A percentile compares a stretch with the other conserved stretches of the same genome.
phyloP scores from a whole-genome alignment of 2,888 invertebrate genomes.

The Clitarchus hookeri region DNA sequence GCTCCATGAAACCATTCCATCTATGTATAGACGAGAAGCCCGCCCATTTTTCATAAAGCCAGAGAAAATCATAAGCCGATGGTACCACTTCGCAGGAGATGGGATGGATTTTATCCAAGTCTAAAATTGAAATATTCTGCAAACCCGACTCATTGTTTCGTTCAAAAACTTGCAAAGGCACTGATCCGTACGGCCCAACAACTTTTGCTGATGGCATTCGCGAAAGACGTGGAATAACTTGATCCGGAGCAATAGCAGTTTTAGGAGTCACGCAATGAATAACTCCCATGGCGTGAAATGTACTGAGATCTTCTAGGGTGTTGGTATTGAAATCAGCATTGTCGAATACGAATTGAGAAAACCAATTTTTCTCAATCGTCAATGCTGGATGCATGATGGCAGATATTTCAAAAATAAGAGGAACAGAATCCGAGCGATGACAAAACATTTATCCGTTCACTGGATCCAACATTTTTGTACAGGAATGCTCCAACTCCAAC shows the following conservation, averaged over 20 bases:
- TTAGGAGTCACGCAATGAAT: too few relatives aligned
- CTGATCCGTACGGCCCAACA: not conserved
- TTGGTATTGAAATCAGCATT: constrained; percentile 14
- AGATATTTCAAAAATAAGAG: not conserved
- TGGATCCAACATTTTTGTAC: constrained; percentile 42
- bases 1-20: constrained; percentile 45
- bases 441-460: constrained; percentile 40
- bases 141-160: not conserved
- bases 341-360: constrained; percentile 15
- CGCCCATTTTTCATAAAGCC: too few relatives aligned
- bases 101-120: too few relatives aligned
- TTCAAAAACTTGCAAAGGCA: not conserved
- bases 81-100: too few relatives aligned
- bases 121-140: too few relatives aligned
- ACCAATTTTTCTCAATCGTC: not conserved
- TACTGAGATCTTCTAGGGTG: too few relatives aligned
- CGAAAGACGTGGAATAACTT: too few relatives aligned
- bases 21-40: constrained; percentile 34
- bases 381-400: not conserved
- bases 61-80: too few relatives aligned
- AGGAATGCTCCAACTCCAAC: constrained; percentile 36
- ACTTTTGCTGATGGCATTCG: not conserved
- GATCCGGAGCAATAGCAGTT: too few relatives aligned
- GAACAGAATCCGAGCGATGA: constrained; percentile 36
- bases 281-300: too few relatives aligned